Evolutionary conservation across 1,140 invertebrate genomes (phyloP), one percentile per base, ranked within the genome.

Genomic region (Drosophila grimshawi): DNA sequence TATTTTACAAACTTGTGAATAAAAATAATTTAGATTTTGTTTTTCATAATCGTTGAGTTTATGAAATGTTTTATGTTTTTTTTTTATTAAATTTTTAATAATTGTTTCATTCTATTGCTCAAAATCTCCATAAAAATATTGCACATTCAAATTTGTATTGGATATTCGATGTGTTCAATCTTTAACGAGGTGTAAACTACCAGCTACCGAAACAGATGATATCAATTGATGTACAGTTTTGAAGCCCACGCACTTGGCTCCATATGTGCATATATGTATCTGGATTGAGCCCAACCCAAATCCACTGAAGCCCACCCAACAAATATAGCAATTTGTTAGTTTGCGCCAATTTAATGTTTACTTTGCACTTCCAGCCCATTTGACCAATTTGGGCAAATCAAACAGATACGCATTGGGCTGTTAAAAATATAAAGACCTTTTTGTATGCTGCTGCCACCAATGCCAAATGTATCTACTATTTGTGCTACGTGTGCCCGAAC

Each of bases 301-400:
- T 29, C 35, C 35, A 43, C 76, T 68, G 19, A 71, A 63, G 48
- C 35, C 48, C 45, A 61, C 41, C 35, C 11, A 60, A 71, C 33
- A 68, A 60, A 71, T 19, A 77, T 37, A 67, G 60, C 48, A 68
- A 69, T 88, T 86, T 86, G 83, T 88, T 83, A 88, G 85, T 83
- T 88, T 88, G 80, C 83, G 85, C 85, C 85, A 88, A 89, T 89
- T 88, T 89, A 80, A 89, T 88, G 85, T 88, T 88, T 70, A 88
- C 76, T 88, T 88, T 88, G 83, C 83, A 88, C 83, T 88, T 86
- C 69, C 57, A 61, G 41, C 62, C 57, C 72, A 61, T 59, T 59
- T 46, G n/a, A 56, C 71, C 67, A 66, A 64, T 81, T 86, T 66
- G 83, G 80, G 59, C 59, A 88, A 78, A 83, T 74, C 85, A 68